Base-by-base conservation (phyloP, 2,888 invertebrate genomes). In the Euzophera pinguis region DNA sequence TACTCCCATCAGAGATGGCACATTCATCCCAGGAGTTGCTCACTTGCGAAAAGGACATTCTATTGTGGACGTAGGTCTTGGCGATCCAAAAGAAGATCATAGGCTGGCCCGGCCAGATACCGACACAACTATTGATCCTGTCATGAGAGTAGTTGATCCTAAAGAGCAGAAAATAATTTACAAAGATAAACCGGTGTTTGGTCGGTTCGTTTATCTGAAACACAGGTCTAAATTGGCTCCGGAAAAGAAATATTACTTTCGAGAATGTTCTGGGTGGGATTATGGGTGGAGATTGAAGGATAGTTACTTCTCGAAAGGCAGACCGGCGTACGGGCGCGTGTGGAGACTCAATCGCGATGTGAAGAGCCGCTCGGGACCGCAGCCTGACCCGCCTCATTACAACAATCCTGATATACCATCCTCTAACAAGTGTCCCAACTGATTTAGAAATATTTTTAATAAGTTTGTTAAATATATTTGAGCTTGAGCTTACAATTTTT, bases 221-320 rank as follows among this genome's bases (percentile, higher is more conserved):
- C 60, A 47, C 6, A 65, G 80, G 49, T 55, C 52, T 49, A 65
- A 61, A 51, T 67, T 67, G 2, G 13, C 56, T 12, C 78, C 78
- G 0, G 80, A 80, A 51, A 53, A 70, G 6, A 77, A 71, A 55
- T 81, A 66, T 52, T 80, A 81, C 49, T 76, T 76, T 47, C 58
- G 39, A 13, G 71, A 74, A 58, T 56, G 62, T 9, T 58, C 47
- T 50, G 69, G 63, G 0, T 73, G 71, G 73, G 62, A 57, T 6
- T 77, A 69, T 29, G 81, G 81, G 0, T 81, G 78, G 78, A 65
- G 80, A 38, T 35, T 75, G 29, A 56, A 56, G 0, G 80, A 79
- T 14, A 77, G 78, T 48, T 63, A 27, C 49, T 75, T 77, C 38
- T 52, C 53, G 0, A 63, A 17, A 1, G 54, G 62, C 22, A 57